Percentiles rank a stretch among this genome's conserved stretches.
These are phyloP conservation scores for Nephrotoma guestfalica DNA, from an alignment of 2,888 invertebrate genomes.

Conservation along the genomic window DNA sequence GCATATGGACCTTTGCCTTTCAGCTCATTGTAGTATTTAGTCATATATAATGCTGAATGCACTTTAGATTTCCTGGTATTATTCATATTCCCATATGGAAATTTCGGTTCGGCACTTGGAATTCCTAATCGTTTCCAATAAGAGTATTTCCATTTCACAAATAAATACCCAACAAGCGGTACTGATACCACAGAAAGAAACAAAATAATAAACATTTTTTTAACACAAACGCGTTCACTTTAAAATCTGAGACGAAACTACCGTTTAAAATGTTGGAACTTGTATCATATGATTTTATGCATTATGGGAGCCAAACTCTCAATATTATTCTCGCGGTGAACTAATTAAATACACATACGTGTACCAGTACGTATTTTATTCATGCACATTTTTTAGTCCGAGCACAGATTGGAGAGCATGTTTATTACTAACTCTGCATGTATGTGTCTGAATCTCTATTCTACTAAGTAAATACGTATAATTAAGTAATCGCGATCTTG, in stretches of 20 bases:
- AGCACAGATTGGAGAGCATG: too few species aligned
- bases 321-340: too few species aligned
- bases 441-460: too few species aligned
- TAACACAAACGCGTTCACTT: background rate
- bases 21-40: background rate
- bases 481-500: too few species aligned
- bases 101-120: slow-evolving; percentile 23
- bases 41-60: background rate
- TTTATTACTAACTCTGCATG: too few species aligned
- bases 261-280: background rate
- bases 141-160: slow-evolving; percentile 5
- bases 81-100: slow-evolving; percentile 19
- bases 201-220: background rate
- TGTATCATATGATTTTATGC: background rate
- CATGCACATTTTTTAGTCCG: too few species aligned
- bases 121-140: slow-evolving; percentile 19
- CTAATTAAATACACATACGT: too few species aligned
- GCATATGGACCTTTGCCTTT: background rate
- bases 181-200: background rate
- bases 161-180: background rate
- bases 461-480: too few species aligned
- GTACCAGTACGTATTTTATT: too few species aligned
- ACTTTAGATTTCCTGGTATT: slow-evolving; percentile 14
- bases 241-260: background rate
- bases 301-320: too few species aligned